Base-by-base conservation (phyloP, 2,888 invertebrate species). In the Lutraria lutraria region DNA sequence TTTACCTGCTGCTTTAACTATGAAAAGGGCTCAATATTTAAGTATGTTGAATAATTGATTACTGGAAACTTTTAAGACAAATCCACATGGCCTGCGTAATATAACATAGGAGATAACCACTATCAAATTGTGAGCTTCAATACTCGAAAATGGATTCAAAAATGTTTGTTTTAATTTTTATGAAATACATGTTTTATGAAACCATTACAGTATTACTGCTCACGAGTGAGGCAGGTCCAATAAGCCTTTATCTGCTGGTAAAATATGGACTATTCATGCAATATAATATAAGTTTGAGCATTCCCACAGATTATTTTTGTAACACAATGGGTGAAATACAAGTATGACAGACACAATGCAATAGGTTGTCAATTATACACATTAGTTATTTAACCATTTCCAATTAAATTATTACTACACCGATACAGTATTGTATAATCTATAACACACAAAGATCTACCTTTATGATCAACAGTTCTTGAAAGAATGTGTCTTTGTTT, bases 21-120 rank as follows among this genome's bases (percentile, higher is more conserved):
- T 34, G 34, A 76, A 76, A 76, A 31, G 76, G 76, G 76, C 76
- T 76, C 76, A 76, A 76, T 52, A 63, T 83, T 88, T 83, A 82
- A 63, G 8, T 52, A 54, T 43, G 83, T 25, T 88, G 87, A 88
- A 88, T 88, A 79, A 83, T 83, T 88, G 79, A 88, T 88, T 21
- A 76, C 34, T 31, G 76, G 76, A 76, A 76, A 76, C 76, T 34
- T 13, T 34, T 76, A 19, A 76, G 13, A 76, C 76, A 34, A 31
- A 4, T 76, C 34, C 34, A 34, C 76, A 29, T 76, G 29, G 0
- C 19, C 19, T 34, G 34, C 31, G 31, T 31, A 76, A 34, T 31
- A 3, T 21, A 56, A 56, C 21, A 8, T 6, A 19, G 56, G 2
- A 56, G 12, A 56, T 56, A 8, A 19, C 19, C 3, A 56, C 3